Percentiles rank a stretch among this genome's conserved stretches.
These are phyloP conservation scores for Campoletis sonorensis DNA, from an alignment of 1,140 invertebrate genomes.

Conservation along the genomic window DNA sequence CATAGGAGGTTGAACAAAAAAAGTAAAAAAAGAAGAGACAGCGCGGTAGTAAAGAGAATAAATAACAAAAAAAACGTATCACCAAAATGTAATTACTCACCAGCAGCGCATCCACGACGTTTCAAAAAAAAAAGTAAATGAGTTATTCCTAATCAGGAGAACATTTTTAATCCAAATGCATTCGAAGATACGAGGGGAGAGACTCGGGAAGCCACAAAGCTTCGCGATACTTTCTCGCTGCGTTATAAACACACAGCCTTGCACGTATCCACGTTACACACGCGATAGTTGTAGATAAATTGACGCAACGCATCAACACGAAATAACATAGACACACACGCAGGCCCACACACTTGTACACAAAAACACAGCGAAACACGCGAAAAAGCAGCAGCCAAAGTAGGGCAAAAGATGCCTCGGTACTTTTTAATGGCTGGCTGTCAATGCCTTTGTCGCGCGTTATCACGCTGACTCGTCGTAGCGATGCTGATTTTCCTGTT, in stretches of 20 bases:
- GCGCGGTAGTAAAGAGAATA: background rate
- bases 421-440: conserved; percentile 48
- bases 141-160: conserved; percentile 35
- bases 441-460: conserved; percentile 44
- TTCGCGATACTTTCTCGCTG: conserved; percentile 10
- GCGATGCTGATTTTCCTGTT: conserved; percentile 30
- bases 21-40: background rate
- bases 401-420: conserved; percentile 14
- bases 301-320: conserved; percentile 14
- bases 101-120: conserved; percentile 20
- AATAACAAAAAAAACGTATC: background rate
- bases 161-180: conserved; percentile 38
- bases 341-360: conserved; percentile 24
- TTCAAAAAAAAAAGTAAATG: background rate
- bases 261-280: conserved; percentile 15
- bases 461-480: conserved; percentile 44
- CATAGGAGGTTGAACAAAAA: conserved; percentile 16
- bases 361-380: conserved; percentile 6
- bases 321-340: conserved; percentile 16
- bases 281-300: background rate
- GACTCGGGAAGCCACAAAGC: background rate
- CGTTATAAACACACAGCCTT: conserved; percentile 15
- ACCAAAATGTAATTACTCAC: background rate
- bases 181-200: background rate
- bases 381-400: conserved; percentile 16